Evolutionary conservation across 2,888 invertebrate genomes (phyloP).

Genomic region (Drosophila birchii): DNA sequence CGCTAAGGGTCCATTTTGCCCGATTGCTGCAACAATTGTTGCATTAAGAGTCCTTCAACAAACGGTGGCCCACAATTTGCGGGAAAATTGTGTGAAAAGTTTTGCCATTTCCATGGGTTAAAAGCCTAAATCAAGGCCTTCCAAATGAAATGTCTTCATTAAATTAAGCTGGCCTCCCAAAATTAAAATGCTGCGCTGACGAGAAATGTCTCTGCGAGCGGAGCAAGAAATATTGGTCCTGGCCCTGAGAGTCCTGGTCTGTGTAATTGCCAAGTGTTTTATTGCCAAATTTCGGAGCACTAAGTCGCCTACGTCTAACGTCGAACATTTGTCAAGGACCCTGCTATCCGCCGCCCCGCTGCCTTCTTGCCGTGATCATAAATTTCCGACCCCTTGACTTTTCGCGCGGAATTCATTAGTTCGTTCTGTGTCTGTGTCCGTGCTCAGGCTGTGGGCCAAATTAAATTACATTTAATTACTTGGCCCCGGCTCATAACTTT

Average conservation of each 20-base stretch:
- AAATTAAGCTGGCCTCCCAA: slow-evolving; percentile 64
- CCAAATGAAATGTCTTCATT: slow-evolving; percentile 72
- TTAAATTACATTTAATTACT: slow-evolving; percentile 79
- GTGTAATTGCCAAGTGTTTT: slow-evolving; percentile 78
- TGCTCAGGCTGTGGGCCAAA: slow-evolving; percentile 60
- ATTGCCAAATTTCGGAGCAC: slow-evolving; percentile 76
- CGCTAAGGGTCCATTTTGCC: slow-evolving; percentile 32
- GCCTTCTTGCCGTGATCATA: slow-evolving; percentile 55
- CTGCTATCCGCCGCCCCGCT: slow-evolving; percentile 13
- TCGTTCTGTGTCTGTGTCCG: slow-evolving; percentile 45
- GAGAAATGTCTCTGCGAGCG: slow-evolving; percentile 41
- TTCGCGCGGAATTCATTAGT: slow-evolving; percentile 79
- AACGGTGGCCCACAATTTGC: slow-evolving; percentile 49
- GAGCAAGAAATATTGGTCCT: slow-evolving; percentile 32
- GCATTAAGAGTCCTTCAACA: slow-evolving; percentile 61
- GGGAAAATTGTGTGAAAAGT: slow-evolving; percentile 52
- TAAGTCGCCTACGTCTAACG: slow-evolving; percentile 74
- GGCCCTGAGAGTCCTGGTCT: slow-evolving; percentile 20
- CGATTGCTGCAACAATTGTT: slow-evolving; percentile 68
- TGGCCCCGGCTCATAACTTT: slow-evolving; percentile 60
- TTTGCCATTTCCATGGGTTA: slow-evolving; percentile 6
- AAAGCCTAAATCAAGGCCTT: slow-evolving; percentile 57
- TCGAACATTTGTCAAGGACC: slow-evolving; percentile 75
- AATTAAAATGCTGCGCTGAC: slow-evolving; percentile 65
- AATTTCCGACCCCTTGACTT: slow-evolving; percentile 74